These are phyloP conservation scores for Apodemia duryi DNA, from an alignment of 2,888 invertebrate genomes.

Conservation along the genomic window DNA sequence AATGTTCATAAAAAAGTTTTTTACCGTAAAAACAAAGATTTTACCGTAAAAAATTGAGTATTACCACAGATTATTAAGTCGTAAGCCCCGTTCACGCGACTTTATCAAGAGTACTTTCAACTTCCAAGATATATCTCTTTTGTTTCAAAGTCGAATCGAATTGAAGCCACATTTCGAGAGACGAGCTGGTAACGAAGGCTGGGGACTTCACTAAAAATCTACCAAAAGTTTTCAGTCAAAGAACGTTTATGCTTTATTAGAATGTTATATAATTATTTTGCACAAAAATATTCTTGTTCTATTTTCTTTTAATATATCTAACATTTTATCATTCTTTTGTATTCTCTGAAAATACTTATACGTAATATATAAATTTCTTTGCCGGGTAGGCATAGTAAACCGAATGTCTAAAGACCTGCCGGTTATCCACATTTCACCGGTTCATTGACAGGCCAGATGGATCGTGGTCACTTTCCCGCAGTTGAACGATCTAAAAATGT, in stretches of 20 bases:
- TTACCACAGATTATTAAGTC: background rate
- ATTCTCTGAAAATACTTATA: too few species aligned
- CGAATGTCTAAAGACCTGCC: too few species aligned
- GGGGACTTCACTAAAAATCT: background rate
- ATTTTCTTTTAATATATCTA: too few species aligned
- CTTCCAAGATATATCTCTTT: conserved; percentile 51
- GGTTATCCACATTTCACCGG: too few species aligned
- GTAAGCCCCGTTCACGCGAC: conserved; percentile 6
- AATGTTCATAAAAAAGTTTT: too few species aligned
- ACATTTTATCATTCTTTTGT: too few species aligned
- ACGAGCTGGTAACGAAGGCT: conserved; percentile 43
- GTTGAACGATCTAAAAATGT: too few species aligned
- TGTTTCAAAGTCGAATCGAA: conserved; percentile 54
- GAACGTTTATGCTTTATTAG: background rate
- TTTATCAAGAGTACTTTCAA: conserved; percentile 28
- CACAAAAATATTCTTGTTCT: too few species aligned
- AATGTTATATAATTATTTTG: background rate
- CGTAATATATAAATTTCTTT: too few species aligned
- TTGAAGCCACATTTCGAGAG: conserved; percentile 43
- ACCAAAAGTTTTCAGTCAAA: background rate
- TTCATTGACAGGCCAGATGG: too few species aligned
- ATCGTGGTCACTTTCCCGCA: too few species aligned
- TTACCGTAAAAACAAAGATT: background rate
- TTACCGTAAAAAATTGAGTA: background rate
- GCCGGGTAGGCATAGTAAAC: too few species aligned